Percentiles rank a stretch among this genome's conserved stretches.
These are phyloP conservation scores for Blastobasis adustella DNA, from an alignment of 2,888 invertebrate genomes.

Conservation along the genomic window DNA sequence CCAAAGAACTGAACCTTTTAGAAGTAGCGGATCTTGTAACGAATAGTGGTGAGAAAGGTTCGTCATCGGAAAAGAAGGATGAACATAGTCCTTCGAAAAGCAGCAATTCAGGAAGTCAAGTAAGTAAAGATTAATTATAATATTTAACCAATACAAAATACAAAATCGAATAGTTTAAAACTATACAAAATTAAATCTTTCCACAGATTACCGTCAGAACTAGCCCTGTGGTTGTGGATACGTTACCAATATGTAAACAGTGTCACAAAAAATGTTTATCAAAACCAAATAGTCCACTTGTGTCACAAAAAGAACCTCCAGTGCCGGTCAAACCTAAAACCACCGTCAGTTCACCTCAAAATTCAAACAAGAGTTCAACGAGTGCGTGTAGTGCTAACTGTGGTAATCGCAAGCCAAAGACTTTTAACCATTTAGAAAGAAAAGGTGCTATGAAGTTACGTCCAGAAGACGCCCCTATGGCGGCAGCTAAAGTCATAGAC, in stretches of 20 bases:
- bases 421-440: slow-evolving; percentile 58
- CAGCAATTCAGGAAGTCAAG: slow-evolving; percentile 86
- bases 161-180: background rate
- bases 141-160: background rate
- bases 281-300: slow-evolving; percentile 68
- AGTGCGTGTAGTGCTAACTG: slow-evolving; percentile 61
- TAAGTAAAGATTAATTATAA: slow-evolving; percentile 41
- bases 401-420: slow-evolving; percentile 52
- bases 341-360: slow-evolving; percentile 53
- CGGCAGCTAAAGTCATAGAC: slow-evolving; percentile 63
- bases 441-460: slow-evolving; percentile 67
- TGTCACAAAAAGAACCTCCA: slow-evolving; percentile 60
- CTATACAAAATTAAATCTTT: background rate
- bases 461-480: slow-evolving; percentile 64
- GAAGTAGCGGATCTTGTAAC: slow-evolving; percentile 58
- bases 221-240: slow-evolving; percentile 82
- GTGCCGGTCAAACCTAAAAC: slow-evolving; percentile 42
- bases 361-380: slow-evolving; percentile 53
- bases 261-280: slow-evolving; percentile 86
- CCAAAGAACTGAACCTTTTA: slow-evolving; percentile 79
- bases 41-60: slow-evolving; percentile 41
- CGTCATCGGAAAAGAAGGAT: slow-evolving; percentile 64
- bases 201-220: slow-evolving; percentile 85
- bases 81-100: slow-evolving; percentile 83
- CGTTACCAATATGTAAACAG: slow-evolving; percentile 83